phyloP scores from a whole-genome alignment of 2,797 vertebrate genomes.

The Apogon hyalosoma region DNA sequence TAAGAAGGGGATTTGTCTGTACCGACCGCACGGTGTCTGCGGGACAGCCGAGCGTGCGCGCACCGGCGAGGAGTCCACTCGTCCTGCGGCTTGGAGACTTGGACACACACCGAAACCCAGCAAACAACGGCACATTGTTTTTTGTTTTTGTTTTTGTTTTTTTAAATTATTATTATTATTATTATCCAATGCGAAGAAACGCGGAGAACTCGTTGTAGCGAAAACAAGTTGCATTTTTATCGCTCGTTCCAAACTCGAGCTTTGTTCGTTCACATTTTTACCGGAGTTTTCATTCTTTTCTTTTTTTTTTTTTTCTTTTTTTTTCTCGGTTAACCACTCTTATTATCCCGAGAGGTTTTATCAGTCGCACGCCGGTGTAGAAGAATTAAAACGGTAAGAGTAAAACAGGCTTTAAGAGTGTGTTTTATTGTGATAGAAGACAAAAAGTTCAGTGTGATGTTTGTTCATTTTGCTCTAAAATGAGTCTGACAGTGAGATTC shows the following conservation, averaged over 20 bases:
- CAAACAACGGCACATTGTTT: conserved; percentile 4
- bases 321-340: conserved; percentile 16
- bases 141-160: not conserved
- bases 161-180: too few species aligned
- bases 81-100: conserved; percentile 48
- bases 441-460: not conserved
- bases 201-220: conserved; percentile 17
- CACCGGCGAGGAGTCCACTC: conserved; percentile 42
- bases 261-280: not conserved
- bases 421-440: not conserved
- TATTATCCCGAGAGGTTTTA: conserved; percentile 50
- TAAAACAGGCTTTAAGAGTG: not conserved
- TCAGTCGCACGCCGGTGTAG: conserved; percentile 29
- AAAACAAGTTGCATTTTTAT: conserved; percentile 12
- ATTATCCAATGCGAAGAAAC: conserved; percentile 2
- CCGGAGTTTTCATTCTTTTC: conserved; percentile 55
- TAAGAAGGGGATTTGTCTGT: conserved; percentile 44
- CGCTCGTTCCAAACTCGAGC: conserved; percentile 9
- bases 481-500: not conserved
- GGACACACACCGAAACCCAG: conserved; percentile 32
- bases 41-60: conserved; percentile 36
- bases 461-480: conserved; percentile 1
- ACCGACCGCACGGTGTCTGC: conserved; percentile 28
- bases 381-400: conserved; percentile 76
- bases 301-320: conserved; percentile 12